Evolutionary conservation across 2,888 invertebrate genomes (phyloP), one percentile per base, ranked within the genome.

Genomic region (Sinhomidia bicolor): DNA sequence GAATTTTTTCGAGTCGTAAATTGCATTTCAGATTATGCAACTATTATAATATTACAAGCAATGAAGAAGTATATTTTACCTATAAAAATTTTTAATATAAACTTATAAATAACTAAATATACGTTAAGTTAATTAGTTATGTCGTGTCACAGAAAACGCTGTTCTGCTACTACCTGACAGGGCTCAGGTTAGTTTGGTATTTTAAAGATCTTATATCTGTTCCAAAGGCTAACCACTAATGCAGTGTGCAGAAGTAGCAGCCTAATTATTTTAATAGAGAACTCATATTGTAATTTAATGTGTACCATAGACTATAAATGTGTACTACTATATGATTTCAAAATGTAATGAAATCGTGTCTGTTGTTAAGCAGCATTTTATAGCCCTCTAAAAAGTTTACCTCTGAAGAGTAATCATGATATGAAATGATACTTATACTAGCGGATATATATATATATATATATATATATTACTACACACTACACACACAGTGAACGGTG

Each of bases 401-500:
- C 65, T 65, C n/a, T 36, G 32, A 36, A 32, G 60, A 23, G 60
- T 60, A 60, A 60, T 60, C 26, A 20, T 41, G 41, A 41, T 41
- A 41, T 7, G 9, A 41, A 41, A 41, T 7, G 10, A 36, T n/a
- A 68, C 68, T 68, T 32, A 17, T n/a, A 68, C 41, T 36, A 68
- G n/a, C 41, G 36, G n/a, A n/a, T n/a, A n/a, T n/a, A n/a, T n/a
- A n/a, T n/a, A n/a, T n/a, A n/a, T n/a, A n/a, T n/a, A n/a, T n/a
- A n/a, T n/a, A n/a, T n/a, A n/a, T n/a, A n/a, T n/a, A n/a, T n/a
- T n/a, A n/a, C n/a, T n/a, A n/a, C n/a, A n/a, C n/a, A 7, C 5
- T 68, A 65, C n/a, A 68, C n/a, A 74, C 74, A 47, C 47, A 47
- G 26, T 47, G 74, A 74, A 74, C 74, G 74, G 74, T 74, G 74